Base-by-base conservation (phyloP, 2,113 vertebrate species). In the Melanerpes formicivorus region DNA sequence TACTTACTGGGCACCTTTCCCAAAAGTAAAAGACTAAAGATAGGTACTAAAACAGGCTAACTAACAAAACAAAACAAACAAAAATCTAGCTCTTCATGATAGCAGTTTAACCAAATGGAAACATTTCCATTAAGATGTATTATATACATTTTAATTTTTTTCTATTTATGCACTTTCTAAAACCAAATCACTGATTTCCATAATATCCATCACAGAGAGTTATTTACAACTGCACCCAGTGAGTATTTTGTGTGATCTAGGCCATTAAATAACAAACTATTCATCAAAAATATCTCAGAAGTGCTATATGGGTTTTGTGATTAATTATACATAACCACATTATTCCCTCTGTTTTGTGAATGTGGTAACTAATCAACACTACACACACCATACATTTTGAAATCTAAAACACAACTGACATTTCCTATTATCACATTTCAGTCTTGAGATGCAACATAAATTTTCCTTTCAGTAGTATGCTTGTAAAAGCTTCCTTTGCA, bases 191-290 rank as follows among this genome's bases (percentile, higher is more conserved):
- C 59, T 88, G 72, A 83, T 86, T 83, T 88, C 73, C 42, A 40
- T 64, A 71, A 83, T 44, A 88, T 30, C 37, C 64, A 74, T 80
- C 74, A 80, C 56, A 83, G 8, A 42, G 80, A 56, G 11, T 76
- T 93, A 94, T 66, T 88, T 90, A 86, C 69, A 63, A 3, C 7
- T 90, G 73, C 73, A 80, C 86, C 83, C 65, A 80, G 64, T 29
- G 46, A 80, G 15, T 74, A 80, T n/a, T 80, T 71, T 50, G 59
- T 1, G 0, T 55, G 55, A 70, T 82, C 65, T 73, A 86, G 27
- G 32, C 88, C 80, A 88, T 81, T 93, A 93, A 91, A 93, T 34
- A 90, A 95, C 63, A 70, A 94, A 67, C 69, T 52, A 67, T 88
- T 91, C 71, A 92, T 80, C 73, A 86, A 32, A 77, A 64, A 70